phyloP scores from a whole-genome alignment of 2,797 vertebrate genomes.

The Cyclopterus lumpus region DNA sequence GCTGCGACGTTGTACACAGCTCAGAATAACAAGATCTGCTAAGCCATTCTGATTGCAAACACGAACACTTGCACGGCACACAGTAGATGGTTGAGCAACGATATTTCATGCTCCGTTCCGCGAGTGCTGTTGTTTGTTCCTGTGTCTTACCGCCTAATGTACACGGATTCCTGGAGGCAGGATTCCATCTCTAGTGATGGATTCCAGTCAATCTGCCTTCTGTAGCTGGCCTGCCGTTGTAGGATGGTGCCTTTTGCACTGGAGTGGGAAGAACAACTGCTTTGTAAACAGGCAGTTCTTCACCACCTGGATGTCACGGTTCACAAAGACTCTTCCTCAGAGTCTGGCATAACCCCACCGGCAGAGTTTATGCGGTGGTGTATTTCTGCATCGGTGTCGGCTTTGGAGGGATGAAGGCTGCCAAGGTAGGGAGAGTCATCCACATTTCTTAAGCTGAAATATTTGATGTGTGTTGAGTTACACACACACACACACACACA shows the following conservation, averaged over 20 bases:
- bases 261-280: slow-evolving; percentile 73
- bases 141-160: slow-evolving; percentile 11
- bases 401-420: slow-evolving; percentile 74
- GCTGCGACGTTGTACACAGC: background rate
- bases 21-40: background rate
- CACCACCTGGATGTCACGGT: slow-evolving; percentile 78
- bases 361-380: slow-evolving; percentile 65
- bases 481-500: slow-evolving; percentile 22
- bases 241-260: slow-evolving; percentile 52
- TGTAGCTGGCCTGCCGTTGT: slow-evolving; percentile 49
- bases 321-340: slow-evolving; percentile 72
- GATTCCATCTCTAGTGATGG: slow-evolving; percentile 41
- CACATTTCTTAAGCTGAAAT: slow-evolving; percentile 54
- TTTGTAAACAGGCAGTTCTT: slow-evolving; percentile 78
- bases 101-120: slow-evolving; percentile 7
- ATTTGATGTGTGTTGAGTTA: slow-evolving; percentile 52
- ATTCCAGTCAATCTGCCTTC: slow-evolving; percentile 44
- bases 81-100: background rate
- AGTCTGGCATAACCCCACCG: slow-evolving; percentile 69
- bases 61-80: too few species aligned
- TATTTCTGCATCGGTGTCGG: slow-evolving; percentile 75
- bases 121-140: slow-evolving; percentile 16
- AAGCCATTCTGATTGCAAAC: background rate
- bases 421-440: slow-evolving; percentile 70
- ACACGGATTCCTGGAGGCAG: slow-evolving; percentile 54